Evolutionary conservation across 2,888 invertebrate species (phyloP).

Genomic region (Poecilobothrus nobilitatus): DNA sequence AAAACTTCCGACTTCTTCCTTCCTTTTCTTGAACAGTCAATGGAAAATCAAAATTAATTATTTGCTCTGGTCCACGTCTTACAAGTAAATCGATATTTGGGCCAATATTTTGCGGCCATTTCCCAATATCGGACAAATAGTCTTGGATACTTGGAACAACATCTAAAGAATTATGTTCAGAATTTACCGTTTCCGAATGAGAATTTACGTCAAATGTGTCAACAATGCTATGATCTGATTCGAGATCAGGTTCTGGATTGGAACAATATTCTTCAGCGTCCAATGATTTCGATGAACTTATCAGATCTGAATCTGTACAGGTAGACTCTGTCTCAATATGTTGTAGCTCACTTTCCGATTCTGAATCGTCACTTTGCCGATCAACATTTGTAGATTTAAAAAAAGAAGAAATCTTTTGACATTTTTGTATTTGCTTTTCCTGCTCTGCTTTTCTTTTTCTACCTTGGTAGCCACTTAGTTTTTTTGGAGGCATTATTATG

Average conservation of each 20-base stretch:
- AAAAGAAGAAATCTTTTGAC: slow-evolving; percentile 7
- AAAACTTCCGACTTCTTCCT: slow-evolving; percentile 11
- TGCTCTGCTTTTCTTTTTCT: slow-evolving; percentile 12
- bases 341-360: too few species aligned
- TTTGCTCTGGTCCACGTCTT: not conserved
- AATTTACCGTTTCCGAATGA: not conserved
- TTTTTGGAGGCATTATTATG: slow-evolving; percentile 12
- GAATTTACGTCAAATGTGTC: not conserved
- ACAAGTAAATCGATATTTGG: not conserved
- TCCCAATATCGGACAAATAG: not conserved
- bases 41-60: not conserved
- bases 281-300: not conserved
- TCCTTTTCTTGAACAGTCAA: not conserved
- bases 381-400: slow-evolving; percentile 1
- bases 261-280: not conserved
- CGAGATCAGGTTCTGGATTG: too few species aligned
- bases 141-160: not conserved
- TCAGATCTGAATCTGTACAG: too few species aligned
- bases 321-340: too few species aligned
- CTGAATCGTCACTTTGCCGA: not conserved
- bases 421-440: not conserved
- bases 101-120: not conserved
- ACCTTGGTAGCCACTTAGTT: slow-evolving; percentile 10
- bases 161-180: slow-evolving; percentile 2
- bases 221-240: not conserved